These are phyloP conservation scores for Selenia dentaria DNA, from an alignment of 2,888 invertebrate genomes.

Conservation along the genomic window DNA sequence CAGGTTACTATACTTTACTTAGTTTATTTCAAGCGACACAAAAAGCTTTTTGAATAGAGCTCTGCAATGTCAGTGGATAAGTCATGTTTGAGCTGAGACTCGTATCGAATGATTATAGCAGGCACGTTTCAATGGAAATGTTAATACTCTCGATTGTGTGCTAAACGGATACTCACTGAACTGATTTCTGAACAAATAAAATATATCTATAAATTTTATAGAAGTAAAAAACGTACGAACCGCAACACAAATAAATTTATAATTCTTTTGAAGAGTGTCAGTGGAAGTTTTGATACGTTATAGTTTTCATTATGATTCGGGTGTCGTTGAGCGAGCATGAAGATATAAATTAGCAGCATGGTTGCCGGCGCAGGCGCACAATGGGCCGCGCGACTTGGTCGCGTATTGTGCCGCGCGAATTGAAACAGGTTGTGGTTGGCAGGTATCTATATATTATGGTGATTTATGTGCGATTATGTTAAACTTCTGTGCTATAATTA, in stretches of 20 bases:
- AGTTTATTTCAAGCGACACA: constrained; percentile 26
- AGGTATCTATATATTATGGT: constrained; percentile 75
- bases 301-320: constrained; percentile 60
- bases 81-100: constrained; percentile 50
- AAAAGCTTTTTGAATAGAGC: constrained; percentile 34
- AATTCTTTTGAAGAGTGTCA: constrained; percentile 60
- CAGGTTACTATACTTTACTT: constrained; percentile 26
- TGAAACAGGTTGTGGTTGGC: constrained; percentile 82
- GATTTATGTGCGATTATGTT: constrained; percentile 81
- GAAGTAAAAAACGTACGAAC: constrained; percentile 58
- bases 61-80: constrained; percentile 31
- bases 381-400: constrained; percentile 54
- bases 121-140: constrained; percentile 71
- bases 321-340: constrained; percentile 74
- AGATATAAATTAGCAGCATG: constrained; percentile 77
- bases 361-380: constrained; percentile 57
- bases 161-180: constrained; percentile 69
- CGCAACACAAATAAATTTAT: constrained; percentile 65
- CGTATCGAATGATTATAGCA: constrained; percentile 55
- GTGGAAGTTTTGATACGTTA: constrained; percentile 62
- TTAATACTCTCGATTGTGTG: constrained; percentile 76
- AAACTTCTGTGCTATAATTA: constrained; percentile 75
- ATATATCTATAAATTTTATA: constrained; percentile 72
- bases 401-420: constrained; percentile 72
- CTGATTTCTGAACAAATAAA: constrained; percentile 65